A percentile compares a stretch with the other conserved stretches of the same genome.
phyloP scores from a whole-genome alignment of 2,888 invertebrate genomes.

The Gymnocheta viridis region DNA sequence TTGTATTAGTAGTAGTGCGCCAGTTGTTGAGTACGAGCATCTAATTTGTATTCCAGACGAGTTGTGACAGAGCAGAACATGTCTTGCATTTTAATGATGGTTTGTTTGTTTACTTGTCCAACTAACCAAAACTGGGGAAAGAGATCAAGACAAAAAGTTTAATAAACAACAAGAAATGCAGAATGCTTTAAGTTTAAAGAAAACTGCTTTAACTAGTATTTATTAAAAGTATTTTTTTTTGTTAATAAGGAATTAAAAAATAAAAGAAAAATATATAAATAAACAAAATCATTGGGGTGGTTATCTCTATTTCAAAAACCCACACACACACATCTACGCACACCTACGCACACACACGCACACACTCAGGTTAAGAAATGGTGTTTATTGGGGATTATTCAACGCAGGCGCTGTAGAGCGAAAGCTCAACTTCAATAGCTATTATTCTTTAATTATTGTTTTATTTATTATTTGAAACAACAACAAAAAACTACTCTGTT shows the following conservation, averaged over 20 bases:
- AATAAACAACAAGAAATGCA: conserved; percentile 40
- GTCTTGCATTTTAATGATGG: conserved; percentile 68
- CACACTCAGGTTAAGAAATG: background rate
- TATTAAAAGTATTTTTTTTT: conserved; percentile 42
- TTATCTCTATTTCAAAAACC: conserved; percentile 15
- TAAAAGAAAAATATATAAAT: conserved; percentile 20
- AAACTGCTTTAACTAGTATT: conserved; percentile 51
- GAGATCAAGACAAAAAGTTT: conserved; percentile 44
- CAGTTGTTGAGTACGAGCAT: conserved; percentile 67
- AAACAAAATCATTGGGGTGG: conserved; percentile 52
- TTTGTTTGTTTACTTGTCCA: conserved; percentile 67
- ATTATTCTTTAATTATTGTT: conserved; percentile 13
- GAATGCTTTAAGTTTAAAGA: conserved; percentile 59
- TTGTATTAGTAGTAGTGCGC: conserved; percentile 29
- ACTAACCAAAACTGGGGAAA: conserved; percentile 61
- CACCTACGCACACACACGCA: background rate
- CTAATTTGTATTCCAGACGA: conserved; percentile 82
- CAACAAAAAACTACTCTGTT: background rate
- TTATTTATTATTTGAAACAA: background rate
- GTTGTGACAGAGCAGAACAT: conserved; percentile 71
- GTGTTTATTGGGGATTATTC: conserved; percentile 14
- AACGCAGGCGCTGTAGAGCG: conserved; percentile 56
- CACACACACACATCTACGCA: conserved; percentile 3
- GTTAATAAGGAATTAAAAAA: conserved; percentile 38
- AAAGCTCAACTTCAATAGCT: background rate